phyloP scores from a whole-genome alignment of 53 echinoderm and acorn worm species.

The Hippasteria phrygiana region DNA sequence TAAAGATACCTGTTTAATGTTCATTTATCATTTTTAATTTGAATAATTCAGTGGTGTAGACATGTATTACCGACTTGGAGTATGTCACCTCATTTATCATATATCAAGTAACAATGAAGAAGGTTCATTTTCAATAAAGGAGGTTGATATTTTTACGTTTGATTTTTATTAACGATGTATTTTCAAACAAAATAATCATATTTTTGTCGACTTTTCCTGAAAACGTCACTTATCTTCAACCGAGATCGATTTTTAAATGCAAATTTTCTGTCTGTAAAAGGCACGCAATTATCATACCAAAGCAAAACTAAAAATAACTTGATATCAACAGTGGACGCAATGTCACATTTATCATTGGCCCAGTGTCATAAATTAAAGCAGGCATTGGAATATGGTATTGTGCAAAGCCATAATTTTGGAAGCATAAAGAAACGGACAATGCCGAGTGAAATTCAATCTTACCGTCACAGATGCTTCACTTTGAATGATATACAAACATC shows the following conservation, averaged over 20 bases:
- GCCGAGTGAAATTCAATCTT: conserved; percentile 28
- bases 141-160: background rate
- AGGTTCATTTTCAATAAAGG: background rate
- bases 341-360: conserved; percentile 2
- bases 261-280: background rate
- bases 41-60: too few species aligned
- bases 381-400: background rate
- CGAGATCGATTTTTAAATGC: background rate
- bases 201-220: background rate
- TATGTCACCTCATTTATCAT: too few species aligned
- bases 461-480: background rate
- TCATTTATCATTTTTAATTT: too few species aligned
- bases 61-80: too few species aligned
- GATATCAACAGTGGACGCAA: conserved; percentile 12
- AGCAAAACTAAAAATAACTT: background rate
- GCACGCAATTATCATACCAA: conserved; percentile 21
- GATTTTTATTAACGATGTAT: background rate
- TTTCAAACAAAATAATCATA: background rate
- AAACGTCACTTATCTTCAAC: background rate
- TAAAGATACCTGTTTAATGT: too few species aligned
- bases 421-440: background rate
- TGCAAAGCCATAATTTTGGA: conserved; percentile 43
- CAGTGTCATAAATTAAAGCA: conserved; percentile 35
- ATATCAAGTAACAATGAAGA: too few species aligned
- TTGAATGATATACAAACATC: conserved; percentile 18